Evolutionary conservation across 2,888 invertebrate genomes (phyloP).

Genomic region (Strigamia transsilvanica): DNA sequence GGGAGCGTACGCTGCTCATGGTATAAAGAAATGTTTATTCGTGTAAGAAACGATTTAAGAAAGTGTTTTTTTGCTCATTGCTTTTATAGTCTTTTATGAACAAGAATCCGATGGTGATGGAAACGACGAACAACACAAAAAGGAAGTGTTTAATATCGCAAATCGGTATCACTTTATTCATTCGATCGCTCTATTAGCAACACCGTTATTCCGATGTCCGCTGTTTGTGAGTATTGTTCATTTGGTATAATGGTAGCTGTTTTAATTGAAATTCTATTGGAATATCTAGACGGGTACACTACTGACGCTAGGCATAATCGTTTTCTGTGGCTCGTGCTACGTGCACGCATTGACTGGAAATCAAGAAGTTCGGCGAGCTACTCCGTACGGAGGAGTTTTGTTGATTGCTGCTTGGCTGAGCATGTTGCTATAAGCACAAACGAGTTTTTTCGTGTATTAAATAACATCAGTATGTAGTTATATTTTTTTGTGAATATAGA

Average conservation of each 20-base stretch:
- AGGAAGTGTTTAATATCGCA: slow-evolving; percentile 79
- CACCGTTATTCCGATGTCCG: slow-evolving; percentile 80
- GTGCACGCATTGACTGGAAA: slow-evolving; percentile 86
- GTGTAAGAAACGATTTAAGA: no score
- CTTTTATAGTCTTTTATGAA: slow-evolving; percentile 2
- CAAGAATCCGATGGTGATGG: slow-evolving; percentile 4
- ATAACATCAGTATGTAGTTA: not conserved
- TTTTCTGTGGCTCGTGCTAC: slow-evolving; percentile 92
- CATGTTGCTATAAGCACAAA: slow-evolving; percentile 73
- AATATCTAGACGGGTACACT: slow-evolving; percentile 87
- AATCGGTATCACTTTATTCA: slow-evolving; percentile 85
- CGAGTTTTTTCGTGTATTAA: not conserved
- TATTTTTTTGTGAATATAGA: not conserved
- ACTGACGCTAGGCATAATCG: slow-evolving; percentile 77
- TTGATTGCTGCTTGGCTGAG: slow-evolving; percentile 89
- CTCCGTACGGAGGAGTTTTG: slow-evolving; percentile 88
- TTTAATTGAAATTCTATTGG: no score
- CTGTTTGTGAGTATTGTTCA: slow-evolving; percentile 78
- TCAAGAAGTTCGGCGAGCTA: slow-evolving; percentile 74
- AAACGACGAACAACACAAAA: slow-evolving; percentile 7
- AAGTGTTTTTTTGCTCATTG: not conserved
- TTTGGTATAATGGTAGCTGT: no score
- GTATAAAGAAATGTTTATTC: slow-evolving; percentile 61
- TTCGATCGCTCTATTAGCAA: slow-evolving; percentile 82
- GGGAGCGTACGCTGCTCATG: slow-evolving; percentile 84